Percentiles rank a stretch among this genome's conserved stretches.
These are phyloP conservation scores for Uria aalge DNA, from an alignment of 2,113 vertebrate species.

Conservation along the genomic window DNA sequence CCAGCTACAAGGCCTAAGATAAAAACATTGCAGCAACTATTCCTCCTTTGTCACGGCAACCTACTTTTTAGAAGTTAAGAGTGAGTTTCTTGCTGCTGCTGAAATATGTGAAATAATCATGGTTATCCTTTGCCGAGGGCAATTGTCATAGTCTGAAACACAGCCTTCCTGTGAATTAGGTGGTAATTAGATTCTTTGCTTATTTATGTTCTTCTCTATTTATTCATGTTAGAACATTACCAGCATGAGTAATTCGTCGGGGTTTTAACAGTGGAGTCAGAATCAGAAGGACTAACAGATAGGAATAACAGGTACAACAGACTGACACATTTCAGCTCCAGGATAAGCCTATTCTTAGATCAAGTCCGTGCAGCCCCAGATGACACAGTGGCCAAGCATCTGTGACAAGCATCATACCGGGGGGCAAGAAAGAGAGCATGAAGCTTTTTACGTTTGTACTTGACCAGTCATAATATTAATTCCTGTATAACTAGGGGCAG, in stretches of 20 bases:
- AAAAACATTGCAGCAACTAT: not conserved
- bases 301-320: not conserved
- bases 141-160: not conserved
- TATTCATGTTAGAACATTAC: not conserved
- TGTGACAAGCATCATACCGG: not conserved
- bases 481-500: not conserved
- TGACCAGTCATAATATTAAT: not conserved
- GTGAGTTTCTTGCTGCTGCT: not conserved
- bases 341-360: not conserved
- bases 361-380: not conserved
- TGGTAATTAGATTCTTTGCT: not conserved
- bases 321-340: not conserved
- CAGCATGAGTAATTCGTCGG: not conserved
- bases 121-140: not conserved
- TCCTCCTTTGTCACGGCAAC: not conserved
- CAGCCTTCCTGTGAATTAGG: not conserved
- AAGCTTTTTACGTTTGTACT: not conserved
- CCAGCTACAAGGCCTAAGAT: not conserved
- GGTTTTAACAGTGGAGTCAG: not conserved
- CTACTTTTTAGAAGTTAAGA: not conserved
- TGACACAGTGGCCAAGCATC: fast-evolving
- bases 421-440: not conserved
- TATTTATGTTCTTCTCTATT: not conserved
- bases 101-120: not conserved
- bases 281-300: not conserved